Percentiles rank a stretch among this genome's conserved stretches.
Conservation (phyloP, 2,888 invertebrate species). For the Dolomedes plantarius region DNA sequence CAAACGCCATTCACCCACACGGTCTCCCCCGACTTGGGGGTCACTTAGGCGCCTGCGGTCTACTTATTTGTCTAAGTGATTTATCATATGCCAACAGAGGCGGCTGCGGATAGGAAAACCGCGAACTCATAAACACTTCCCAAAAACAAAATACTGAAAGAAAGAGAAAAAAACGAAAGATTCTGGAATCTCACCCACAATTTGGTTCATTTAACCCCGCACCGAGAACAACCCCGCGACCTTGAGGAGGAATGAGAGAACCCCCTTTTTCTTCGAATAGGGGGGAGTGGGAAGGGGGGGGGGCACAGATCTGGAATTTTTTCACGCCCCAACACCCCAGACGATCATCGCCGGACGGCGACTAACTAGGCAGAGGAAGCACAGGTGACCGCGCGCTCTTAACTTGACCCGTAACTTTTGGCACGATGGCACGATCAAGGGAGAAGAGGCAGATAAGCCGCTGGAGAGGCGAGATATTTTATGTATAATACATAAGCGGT, state of each 20-base stretch:
- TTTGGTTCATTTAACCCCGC: constrained; percentile 54
- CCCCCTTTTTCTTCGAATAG: not conserved
- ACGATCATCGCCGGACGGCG: not conserved
- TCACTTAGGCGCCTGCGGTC: not conserved
- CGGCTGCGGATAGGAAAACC: not conserved
- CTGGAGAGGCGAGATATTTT: constrained; percentile 47
- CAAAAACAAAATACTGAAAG: not conserved
- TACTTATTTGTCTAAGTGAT: not conserved
- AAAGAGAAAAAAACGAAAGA: too few species aligned
- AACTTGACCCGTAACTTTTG: constrained; percentile 35
- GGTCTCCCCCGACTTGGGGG: not conserved
- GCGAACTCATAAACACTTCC: not conserved
- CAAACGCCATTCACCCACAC: not conserved
- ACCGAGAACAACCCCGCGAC: constrained; percentile 29
- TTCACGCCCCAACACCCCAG: constrained; percentile 29
- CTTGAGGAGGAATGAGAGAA: constrained; percentile 21
- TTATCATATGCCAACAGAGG: not conserved
- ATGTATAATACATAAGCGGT: constrained; percentile 53
- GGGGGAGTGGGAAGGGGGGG: too few species aligned
- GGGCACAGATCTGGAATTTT: constrained; percentile 37
- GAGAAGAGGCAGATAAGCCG: constrained; percentile 1
- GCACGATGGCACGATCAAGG: not conserved
- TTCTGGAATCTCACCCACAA: constrained; percentile 33
- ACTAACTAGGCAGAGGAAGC: constrained; percentile 28
- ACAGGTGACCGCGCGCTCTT: constrained; percentile 39